phyloP scores from a whole-genome alignment of 2,888 invertebrate genomes.

The Leptopilina myrica region DNA sequence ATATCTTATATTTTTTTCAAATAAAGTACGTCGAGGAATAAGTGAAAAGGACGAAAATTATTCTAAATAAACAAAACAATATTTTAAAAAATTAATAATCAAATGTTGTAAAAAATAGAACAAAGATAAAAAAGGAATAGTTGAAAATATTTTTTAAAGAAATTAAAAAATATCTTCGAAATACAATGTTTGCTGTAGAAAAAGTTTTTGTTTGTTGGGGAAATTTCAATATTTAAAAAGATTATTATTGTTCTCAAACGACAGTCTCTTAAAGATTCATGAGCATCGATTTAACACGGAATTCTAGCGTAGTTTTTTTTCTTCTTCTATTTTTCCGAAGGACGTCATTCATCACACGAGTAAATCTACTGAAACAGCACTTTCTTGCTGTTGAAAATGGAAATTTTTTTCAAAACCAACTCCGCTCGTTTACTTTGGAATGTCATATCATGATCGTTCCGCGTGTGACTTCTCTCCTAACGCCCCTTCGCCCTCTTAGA shows the following conservation, averaged over 20 bases:
- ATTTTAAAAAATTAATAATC: too few relatives aligned
- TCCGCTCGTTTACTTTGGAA: constrained; percentile 50
- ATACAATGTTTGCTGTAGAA: not conserved
- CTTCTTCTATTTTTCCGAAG: constrained; percentile 50
- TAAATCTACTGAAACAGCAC: constrained; percentile 50
- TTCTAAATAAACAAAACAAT: too few relatives aligned
- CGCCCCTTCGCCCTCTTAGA: not conserved
- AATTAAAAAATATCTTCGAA: not conserved
- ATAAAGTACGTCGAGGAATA: too few relatives aligned
- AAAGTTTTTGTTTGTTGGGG: not conserved
- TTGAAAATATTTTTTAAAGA: too few relatives aligned
- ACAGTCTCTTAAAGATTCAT: constrained; percentile 55
- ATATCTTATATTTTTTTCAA: too few relatives aligned
- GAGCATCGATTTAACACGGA: constrained; percentile 45
- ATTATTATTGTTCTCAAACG: constrained; percentile 46
- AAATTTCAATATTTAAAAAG: not conserved
- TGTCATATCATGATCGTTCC: constrained; percentile 45
- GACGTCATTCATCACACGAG: constrained; percentile 52
- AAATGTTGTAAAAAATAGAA: too few relatives aligned
- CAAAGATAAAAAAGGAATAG: too few relatives aligned
- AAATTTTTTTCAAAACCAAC: constrained; percentile 48
- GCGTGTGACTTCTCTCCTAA: not conserved
- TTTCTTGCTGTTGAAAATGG: constrained; percentile 47
- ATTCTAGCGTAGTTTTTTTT: constrained; percentile 40
- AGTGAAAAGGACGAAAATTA: too few relatives aligned